Evolutionary conservation across 2,113 vertebrate genomes (phyloP).

Genomic region (Platysteira castanea): DNA sequence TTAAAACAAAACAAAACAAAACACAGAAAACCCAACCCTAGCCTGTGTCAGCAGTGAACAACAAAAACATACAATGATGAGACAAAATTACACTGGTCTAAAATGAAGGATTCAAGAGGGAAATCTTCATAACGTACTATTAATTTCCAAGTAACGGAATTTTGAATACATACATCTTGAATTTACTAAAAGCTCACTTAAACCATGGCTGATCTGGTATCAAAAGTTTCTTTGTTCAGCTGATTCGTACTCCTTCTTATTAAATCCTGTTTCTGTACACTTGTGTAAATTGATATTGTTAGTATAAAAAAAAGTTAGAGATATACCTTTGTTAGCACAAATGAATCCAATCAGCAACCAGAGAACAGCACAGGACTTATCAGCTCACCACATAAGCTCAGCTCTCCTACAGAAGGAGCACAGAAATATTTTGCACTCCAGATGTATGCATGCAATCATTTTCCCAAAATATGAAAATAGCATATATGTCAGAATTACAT

Average conservation of each 20-base stretch:
- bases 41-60: background rate
- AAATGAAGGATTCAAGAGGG: background rate
- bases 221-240: background rate
- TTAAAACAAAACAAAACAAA: background rate
- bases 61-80: background rate
- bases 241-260: background rate
- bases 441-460: background rate
- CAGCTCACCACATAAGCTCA: background rate
- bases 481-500: background rate
- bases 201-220: background rate
- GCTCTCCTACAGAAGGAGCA: background rate
- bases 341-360: background rate
- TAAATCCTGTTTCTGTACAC: background rate
- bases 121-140: background rate
- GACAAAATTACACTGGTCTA: background rate
- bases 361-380: background rate
- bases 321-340: background rate
- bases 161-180: background rate
- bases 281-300: background rate
- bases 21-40: background rate
- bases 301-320: background rate
- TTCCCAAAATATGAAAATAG: background rate
- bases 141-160: background rate
- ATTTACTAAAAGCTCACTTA: background rate
- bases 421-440: rapidly evolving